Conservation (phyloP, 2,797 vertebrate species). For the Labroides dimidiatus region DNA sequence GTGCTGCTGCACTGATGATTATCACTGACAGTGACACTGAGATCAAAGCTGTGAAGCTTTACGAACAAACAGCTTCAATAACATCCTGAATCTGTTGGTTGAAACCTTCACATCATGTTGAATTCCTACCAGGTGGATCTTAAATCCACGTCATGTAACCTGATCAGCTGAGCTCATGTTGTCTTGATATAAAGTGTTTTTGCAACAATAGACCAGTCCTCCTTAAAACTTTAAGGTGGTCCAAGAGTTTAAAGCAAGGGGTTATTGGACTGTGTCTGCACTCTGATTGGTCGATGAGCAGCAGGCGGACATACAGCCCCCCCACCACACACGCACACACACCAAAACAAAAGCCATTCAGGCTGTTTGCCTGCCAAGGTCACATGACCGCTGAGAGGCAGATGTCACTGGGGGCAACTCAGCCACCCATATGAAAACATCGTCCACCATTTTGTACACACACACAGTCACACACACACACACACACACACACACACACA, state of each 20-base stretch:
- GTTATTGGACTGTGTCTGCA: not conserved
- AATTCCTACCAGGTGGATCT: too few relatives aligned
- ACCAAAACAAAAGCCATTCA: conserved; percentile 77
- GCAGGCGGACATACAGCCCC: conserved; percentile 6
- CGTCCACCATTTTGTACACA: conserved; percentile 37
- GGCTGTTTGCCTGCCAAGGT: conserved; percentile 49
- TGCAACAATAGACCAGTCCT: not conserved
- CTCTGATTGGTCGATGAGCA: conserved; percentile 25
- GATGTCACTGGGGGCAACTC: conserved; percentile 65
- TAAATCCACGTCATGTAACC: too few relatives aligned
- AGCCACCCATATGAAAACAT: conserved; percentile 19
- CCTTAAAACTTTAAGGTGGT: not conserved
- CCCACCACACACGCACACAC: conserved; percentile 50
- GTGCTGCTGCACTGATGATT: too few relatives aligned
- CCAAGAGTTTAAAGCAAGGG: not conserved
- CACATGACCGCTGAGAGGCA: conserved; percentile 75
- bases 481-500: not conserved
- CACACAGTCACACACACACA: not conserved
- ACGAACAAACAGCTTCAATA: too few relatives aligned
- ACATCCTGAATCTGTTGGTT: too few relatives aligned
- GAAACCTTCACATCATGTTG: too few relatives aligned
- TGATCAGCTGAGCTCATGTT: too few relatives aligned
- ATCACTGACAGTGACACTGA: too few relatives aligned
- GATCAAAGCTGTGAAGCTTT: too few relatives aligned
- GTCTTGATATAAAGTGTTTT: too few relatives aligned